phyloP scores from a whole-genome alignment of 1,140 invertebrate genomes.

The Scaptomyza graminum region DNA sequence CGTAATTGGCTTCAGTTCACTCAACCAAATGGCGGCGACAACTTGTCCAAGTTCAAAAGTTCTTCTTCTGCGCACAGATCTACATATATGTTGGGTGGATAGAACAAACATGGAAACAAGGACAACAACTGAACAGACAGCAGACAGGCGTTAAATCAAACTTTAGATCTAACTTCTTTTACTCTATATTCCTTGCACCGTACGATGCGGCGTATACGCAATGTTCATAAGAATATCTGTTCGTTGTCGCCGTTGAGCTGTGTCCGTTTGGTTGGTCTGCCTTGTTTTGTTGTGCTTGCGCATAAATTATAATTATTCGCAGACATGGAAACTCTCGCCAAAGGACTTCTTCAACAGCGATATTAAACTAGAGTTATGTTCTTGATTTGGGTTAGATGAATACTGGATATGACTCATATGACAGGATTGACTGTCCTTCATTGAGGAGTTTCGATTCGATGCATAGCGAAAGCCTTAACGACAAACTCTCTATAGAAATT shows the following conservation, averaged over 20 bases:
- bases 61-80: constrained; percentile 21
- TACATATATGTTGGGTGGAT: constrained; percentile 18
- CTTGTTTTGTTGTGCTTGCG: constrained; percentile 60
- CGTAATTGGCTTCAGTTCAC: constrained; percentile 56
- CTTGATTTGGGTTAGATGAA: neutral
- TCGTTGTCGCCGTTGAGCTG: constrained; percentile 1
- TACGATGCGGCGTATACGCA: constrained; percentile 29
- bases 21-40: constrained; percentile 49
- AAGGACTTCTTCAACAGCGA: neutral
- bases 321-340: too few species aligned
- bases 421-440: too few species aligned
- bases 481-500: neutral
- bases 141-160: constrained; percentile 47
- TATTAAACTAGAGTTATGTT: neutral
- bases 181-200: too few species aligned
- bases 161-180: constrained; percentile 26
- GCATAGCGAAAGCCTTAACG: neutral
- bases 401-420: neutral
- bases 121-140: constrained; percentile 18
- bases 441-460: neutral
- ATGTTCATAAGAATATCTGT: constrained; percentile 18
- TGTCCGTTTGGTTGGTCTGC: constrained; percentile 1
- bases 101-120: constrained; percentile 11
- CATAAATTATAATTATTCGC: constrained; percentile 78
- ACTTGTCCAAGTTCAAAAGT: constrained; percentile 47